A percentile compares a stretch with the other conserved stretches of the same genome.
Conservation (phyloP, 1,140 invertebrate species). For the Drusus annulatus region DNA sequence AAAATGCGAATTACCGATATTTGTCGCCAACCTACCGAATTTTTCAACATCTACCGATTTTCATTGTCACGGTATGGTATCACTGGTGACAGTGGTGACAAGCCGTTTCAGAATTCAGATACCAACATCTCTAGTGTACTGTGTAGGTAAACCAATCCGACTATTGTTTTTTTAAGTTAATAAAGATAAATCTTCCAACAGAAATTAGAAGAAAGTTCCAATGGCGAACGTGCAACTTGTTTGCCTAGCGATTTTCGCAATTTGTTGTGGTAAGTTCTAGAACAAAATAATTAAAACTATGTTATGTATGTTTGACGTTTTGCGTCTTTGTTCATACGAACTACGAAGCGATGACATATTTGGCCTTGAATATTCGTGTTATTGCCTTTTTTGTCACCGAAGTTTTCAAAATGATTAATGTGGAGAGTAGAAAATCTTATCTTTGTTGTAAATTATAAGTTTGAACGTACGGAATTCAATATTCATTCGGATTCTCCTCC, state of each 20-base stretch:
- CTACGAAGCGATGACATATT: slow-evolving; percentile 27
- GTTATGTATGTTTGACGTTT: slow-evolving; percentile 33
- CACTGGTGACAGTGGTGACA: slow-evolving; percentile 35
- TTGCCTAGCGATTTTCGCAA: slow-evolving; percentile 45
- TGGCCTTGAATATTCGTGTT: slow-evolving; percentile 32
- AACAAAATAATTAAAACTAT: slow-evolving; percentile 16
- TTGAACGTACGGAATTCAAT: too few species aligned
- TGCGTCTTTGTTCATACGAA: slow-evolving; percentile 37
- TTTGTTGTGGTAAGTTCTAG: slow-evolving; percentile 46
- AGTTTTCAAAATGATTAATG: background rate
- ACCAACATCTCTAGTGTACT: too few species aligned
- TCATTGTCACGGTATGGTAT: too few species aligned
- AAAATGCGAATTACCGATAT: too few species aligned
- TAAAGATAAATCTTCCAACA: background rate
- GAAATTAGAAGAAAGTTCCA: background rate
- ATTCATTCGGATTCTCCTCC: too few species aligned
- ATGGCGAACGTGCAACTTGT: slow-evolving; percentile 42
- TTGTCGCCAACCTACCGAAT: too few species aligned
- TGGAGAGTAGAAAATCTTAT: too few species aligned
- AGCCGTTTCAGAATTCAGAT: too few species aligned
- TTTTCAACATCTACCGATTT: too few species aligned
- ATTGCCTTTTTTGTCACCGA: background rate
- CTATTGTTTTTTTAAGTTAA: too few species aligned
- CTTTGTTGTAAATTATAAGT: too few species aligned
- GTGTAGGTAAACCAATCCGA: too few species aligned